phyloP scores from a whole-genome alignment of 2,113 vertebrate genomes.

The Pelusios castaneus region DNA sequence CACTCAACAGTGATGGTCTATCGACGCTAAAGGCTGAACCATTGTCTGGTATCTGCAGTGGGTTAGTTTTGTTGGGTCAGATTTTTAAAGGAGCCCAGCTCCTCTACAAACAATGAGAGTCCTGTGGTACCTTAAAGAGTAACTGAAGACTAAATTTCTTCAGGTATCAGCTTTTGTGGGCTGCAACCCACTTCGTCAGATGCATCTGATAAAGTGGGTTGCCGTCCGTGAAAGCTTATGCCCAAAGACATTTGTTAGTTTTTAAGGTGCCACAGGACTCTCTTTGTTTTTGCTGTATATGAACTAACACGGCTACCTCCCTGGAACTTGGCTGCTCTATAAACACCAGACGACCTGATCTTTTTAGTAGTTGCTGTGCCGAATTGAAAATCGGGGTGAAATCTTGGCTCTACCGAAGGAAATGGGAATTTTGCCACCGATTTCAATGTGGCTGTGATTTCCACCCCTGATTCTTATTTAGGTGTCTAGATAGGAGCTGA shows the following conservation, averaged over 20 bases:
- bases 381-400: neutral
- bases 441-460: neutral
- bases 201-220: too few species aligned
- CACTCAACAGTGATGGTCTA: neutral
- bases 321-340: neutral
- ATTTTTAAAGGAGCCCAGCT: neutral
- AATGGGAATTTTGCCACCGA: neutral
- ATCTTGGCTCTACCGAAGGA: neutral
- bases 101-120: neutral
- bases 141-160: too few species aligned
- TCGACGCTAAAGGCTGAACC: neutral
- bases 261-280: too few species aligned
- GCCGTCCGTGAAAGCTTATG: too few species aligned
- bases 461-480: neutral
- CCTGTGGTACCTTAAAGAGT: too few species aligned
- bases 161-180: too few species aligned
- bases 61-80: neutral
- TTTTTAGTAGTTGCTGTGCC: neutral
- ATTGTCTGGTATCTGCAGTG: neutral
- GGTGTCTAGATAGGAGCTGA: neutral
- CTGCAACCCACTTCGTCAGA: too few species aligned
- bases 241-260: too few species aligned
- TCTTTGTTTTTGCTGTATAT: too few species aligned
- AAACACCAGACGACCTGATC: neutral
- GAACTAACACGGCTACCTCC: too few species aligned